These are phyloP conservation scores for Bubalus kerabau DNA, from an alignment of 2,113 vertebrate species.

Conservation along the genomic window DNA sequence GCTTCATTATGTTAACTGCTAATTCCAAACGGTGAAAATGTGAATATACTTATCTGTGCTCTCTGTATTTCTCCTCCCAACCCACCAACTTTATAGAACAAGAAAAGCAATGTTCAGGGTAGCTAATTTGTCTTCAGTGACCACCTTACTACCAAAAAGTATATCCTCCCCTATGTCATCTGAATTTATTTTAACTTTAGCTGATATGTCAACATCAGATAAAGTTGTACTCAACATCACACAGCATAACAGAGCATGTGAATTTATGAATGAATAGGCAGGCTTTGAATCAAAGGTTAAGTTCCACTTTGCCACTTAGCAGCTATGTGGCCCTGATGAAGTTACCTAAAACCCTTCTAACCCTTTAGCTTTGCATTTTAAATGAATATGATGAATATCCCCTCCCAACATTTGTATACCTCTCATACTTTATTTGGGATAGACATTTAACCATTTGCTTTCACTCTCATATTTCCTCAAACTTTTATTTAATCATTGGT, in stretches of 20 bases:
- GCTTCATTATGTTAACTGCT: constrained; percentile 17
- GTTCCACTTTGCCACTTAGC: background rate
- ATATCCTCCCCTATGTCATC: background rate
- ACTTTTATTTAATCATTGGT: background rate
- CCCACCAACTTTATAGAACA: background rate
- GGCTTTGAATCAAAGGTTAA: background rate
- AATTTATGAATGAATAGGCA: background rate
- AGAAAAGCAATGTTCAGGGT: background rate
- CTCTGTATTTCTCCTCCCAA: background rate
- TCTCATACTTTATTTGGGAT: background rate
- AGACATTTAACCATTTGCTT: background rate
- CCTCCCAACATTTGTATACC: background rate
- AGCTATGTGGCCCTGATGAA: background rate
- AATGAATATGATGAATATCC: background rate
- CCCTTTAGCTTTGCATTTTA: background rate
- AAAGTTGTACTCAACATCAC: background rate
- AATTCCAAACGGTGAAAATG: background rate
- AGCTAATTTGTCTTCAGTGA: background rate
- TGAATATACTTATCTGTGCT: background rate
- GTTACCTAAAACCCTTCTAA: constrained; percentile 21
- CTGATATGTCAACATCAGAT: background rate
- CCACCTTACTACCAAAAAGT: background rate
- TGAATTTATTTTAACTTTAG: constrained; percentile 10
- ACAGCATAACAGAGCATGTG: background rate
- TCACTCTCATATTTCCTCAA: background rate